Conservation (phyloP, 2,888 invertebrate species). For the Tetragonula carbonaria region DNA sequence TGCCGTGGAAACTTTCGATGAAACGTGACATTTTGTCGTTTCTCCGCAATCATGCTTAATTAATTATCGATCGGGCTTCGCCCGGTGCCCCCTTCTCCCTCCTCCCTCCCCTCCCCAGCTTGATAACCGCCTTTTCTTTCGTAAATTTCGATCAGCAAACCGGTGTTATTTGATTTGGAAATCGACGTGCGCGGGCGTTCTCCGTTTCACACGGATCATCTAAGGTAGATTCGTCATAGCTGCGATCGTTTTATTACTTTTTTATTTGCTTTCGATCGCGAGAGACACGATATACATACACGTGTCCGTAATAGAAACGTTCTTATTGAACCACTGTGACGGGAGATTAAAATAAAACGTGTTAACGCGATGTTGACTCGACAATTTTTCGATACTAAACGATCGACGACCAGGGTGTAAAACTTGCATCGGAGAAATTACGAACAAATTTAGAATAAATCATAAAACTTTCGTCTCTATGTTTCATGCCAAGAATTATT, state of each 20-base stretch:
- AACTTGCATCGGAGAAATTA: no score
- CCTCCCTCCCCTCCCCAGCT: not conserved
- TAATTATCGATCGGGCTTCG: constrained; percentile 65
- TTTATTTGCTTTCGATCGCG: not conserved
- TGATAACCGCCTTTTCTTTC: constrained; percentile 11
- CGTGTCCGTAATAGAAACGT: not conserved
- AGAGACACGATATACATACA: not conserved
- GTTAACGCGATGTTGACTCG: no score
- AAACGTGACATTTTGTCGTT: constrained; percentile 61
- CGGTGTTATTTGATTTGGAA: not conserved
- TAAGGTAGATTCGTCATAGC: not conserved
- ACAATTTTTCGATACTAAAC: no score
- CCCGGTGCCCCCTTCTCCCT: not conserved
- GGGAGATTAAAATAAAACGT: not conserved
- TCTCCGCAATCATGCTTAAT: constrained; percentile 67
- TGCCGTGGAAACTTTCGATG: constrained; percentile 58
- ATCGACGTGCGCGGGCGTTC: not conserved
- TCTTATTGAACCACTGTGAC: not conserved
- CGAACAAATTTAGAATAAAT: no score
- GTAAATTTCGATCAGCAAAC: constrained; percentile 14
- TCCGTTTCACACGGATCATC: not conserved
- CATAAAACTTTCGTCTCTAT: no score
- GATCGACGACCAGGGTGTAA: no score
- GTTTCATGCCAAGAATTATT: no score
- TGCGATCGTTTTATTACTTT: not conserved